Conservation (phyloP, 1,140 invertebrate species). For the Oncopodura yosiiana region DNA sequence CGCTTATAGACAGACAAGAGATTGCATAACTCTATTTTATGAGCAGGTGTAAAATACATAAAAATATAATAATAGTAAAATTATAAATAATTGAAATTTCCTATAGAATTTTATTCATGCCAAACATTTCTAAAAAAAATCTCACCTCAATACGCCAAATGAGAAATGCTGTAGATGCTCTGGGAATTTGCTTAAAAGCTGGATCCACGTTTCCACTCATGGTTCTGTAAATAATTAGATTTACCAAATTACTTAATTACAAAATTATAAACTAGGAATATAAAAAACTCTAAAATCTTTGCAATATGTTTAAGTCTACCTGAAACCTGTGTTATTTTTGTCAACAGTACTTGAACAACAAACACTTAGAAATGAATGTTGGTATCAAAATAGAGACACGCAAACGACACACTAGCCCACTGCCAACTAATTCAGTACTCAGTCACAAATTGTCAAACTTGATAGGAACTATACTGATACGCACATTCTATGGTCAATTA, state of each 20-base stretch:
- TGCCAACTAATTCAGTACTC: too few relatives aligned
- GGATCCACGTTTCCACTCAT: conserved; percentile 38
- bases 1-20: too few relatives aligned
- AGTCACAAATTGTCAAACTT: too few relatives aligned
- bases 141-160: conserved; percentile 71
- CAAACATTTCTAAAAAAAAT: conserved; percentile 16
- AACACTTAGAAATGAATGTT: background rate
- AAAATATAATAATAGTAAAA: too few relatives aligned
- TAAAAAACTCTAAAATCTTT: background rate
- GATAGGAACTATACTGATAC: too few relatives aligned
- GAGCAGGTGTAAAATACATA: too few relatives aligned
- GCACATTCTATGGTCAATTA: too few relatives aligned
- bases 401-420: too few relatives aligned
- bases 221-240: conserved; percentile 20
- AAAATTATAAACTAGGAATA: background rate
- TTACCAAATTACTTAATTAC: background rate
- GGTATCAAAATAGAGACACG: too few relatives aligned
- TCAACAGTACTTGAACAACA: background rate
- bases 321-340: background rate
- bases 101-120: background rate
- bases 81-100: conserved; percentile 15
- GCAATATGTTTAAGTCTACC: background rate
- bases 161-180: conserved; percentile 59
- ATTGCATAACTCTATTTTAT: too few relatives aligned
- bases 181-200: conserved; percentile 62